Conservation (phyloP, 1,140 invertebrate genomes). For the Sminthurides bifidus region DNA sequence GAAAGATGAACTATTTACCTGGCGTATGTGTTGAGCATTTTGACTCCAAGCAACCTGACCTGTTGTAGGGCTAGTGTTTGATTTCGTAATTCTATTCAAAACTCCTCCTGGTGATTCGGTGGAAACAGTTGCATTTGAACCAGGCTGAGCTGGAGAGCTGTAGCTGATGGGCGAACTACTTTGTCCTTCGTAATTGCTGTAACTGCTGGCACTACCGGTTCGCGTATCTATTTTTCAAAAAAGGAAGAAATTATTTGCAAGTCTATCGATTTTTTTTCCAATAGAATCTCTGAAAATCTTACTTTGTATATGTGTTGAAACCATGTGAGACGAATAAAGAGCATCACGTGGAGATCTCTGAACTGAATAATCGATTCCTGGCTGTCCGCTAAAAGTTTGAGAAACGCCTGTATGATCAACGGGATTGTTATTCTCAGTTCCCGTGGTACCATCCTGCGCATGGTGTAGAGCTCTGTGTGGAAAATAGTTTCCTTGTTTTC, state of each 20-base stretch:
- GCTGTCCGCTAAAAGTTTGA: constrained; percentile 38
- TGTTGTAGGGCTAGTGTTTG: constrained; percentile 52
- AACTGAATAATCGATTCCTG: constrained; percentile 61
- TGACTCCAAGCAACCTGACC: constrained; percentile 49
- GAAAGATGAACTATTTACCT: constrained; percentile 29
- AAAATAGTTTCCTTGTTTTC: too few relatives aligned
- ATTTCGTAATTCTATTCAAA: constrained; percentile 52
- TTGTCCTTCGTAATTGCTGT: constrained; percentile 30
- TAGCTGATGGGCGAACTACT: constrained; percentile 32
- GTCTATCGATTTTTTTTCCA: too few relatives aligned
- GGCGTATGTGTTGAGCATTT: constrained; percentile 36
- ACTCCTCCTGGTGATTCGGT: constrained; percentile 35
- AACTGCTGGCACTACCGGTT: constrained; percentile 30
- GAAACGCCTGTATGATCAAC: constrained; percentile 17
- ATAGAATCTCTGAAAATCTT: constrained; percentile 27
- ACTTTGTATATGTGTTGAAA: constrained; percentile 41
- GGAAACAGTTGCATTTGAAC: constrained; percentile 34
- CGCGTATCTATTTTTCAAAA: constrained; percentile 17
- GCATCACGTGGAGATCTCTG: constrained; percentile 40
- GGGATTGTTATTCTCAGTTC: constrained; percentile 28
- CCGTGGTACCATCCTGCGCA: constrained; percentile 31
- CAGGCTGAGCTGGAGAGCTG: constrained; percentile 33
- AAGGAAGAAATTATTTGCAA: background rate
- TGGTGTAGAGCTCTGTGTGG: constrained; percentile 31
- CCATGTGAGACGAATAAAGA: constrained; percentile 40